Evolutionary conservation across 2,888 invertebrate species (phyloP).

Genomic region (Cabera pusaria): DNA sequence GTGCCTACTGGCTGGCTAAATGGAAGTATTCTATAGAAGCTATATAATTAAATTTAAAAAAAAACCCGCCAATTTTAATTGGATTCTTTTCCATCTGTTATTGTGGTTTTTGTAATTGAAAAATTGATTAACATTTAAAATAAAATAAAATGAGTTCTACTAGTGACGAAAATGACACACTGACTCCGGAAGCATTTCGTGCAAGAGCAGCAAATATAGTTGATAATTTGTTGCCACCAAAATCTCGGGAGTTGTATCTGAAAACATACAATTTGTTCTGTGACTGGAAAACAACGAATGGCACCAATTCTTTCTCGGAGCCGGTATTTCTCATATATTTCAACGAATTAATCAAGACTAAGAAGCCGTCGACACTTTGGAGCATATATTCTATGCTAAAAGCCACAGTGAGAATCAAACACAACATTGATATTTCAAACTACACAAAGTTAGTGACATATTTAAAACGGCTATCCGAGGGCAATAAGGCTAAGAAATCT

Average conservation of each 20-base stretch:
- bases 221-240: not conserved
- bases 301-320: constrained; percentile 21
- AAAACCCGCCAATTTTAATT: too few relatives aligned
- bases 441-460: constrained; percentile 18
- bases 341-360: constrained; percentile 17
- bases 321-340: constrained; percentile 26
- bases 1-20: too few relatives aligned
- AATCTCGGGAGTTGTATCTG: constrained; percentile 21
- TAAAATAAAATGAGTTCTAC: too few relatives aligned
- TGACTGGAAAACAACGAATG: too few relatives aligned
- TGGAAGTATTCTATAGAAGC: too few relatives aligned
- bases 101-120: too few relatives aligned
- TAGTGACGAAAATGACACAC: too few relatives aligned
- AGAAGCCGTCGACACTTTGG: constrained; percentile 23
- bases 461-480: constrained; percentile 21
- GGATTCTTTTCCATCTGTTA: too few relatives aligned
- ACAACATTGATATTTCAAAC: constrained; percentile 22
- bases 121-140: too few relatives aligned
- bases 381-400: constrained; percentile 28
- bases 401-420: constrained; percentile 18
- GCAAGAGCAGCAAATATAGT: not conserved
- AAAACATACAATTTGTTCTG: too few relatives aligned
- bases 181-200: too few relatives aligned
- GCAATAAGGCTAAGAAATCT: constrained; percentile 22
- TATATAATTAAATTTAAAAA: too few relatives aligned